These are phyloP conservation scores for Eledone cirrhosa DNA, from an alignment of 2,888 invertebrate genomes.

Conservation along the genomic window DNA sequence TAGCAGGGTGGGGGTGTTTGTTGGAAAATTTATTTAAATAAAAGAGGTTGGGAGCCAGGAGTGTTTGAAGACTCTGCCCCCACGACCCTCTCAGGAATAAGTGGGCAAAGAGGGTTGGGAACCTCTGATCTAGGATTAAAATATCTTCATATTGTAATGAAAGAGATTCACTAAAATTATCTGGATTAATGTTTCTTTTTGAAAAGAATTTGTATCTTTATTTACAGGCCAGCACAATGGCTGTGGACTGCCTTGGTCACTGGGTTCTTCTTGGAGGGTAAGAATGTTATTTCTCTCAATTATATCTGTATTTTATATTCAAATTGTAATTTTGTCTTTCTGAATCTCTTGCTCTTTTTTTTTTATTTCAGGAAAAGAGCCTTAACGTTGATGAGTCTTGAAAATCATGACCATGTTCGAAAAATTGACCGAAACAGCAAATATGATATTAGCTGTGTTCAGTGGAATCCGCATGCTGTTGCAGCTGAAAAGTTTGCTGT, in stretches of 20 bases:
- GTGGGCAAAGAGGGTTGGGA: no score
- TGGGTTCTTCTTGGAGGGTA: conserved; percentile 86
- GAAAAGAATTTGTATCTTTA: conserved; percentile 32
- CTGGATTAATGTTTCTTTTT: no score
- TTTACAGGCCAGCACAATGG: conserved; percentile 88
- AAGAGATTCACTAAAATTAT: no score
- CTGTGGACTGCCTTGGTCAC: conserved; percentile 85
- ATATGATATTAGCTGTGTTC: conserved; percentile 90
- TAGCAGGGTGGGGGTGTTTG: no score
- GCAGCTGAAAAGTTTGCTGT: conserved; percentile 84
- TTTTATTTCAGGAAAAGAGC: conserved; percentile 73
- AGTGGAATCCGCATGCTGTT: conserved; percentile 86
- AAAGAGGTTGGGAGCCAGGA: no score
- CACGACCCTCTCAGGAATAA: no score
- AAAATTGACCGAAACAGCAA: conserved; percentile 78
- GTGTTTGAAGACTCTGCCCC: no score
- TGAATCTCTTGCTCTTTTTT: neutral
- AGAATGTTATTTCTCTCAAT: conserved; percentile 40
- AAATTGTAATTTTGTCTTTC: neutral
- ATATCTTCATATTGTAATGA: no score
- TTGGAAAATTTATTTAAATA: no score
- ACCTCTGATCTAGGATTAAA: no score
- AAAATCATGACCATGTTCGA: conserved; percentile 71
- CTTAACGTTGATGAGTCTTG: conserved; percentile 82
- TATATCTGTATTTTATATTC: neutral